phyloP scores from a whole-genome alignment of 2,888 invertebrate species.

The Plebejus melissa region DNA sequence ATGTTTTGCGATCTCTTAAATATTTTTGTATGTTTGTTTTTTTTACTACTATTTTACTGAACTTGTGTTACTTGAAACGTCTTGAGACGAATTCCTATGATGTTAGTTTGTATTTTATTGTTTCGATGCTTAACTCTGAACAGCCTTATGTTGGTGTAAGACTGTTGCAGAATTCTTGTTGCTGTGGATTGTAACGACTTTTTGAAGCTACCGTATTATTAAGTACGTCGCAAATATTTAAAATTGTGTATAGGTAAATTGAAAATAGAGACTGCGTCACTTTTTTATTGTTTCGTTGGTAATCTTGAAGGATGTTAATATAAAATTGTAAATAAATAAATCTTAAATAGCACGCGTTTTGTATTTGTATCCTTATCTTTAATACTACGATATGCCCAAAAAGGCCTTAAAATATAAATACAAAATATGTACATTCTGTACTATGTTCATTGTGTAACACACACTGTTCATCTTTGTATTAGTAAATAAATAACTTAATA shows the following conservation, averaged over 20 bases:
- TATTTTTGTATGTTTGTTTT: not conserved
- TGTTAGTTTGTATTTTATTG: conserved; percentile 21
- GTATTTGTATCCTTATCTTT: not conserved
- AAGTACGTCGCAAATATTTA: conserved; percentile 18
- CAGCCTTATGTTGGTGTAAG: conserved; percentile 9
- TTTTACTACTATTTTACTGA: conserved; percentile 15
- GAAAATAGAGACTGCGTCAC: conserved; percentile 28
- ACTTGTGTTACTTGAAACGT: conserved; percentile 12
- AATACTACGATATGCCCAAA: no score
- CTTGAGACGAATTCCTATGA: conserved; percentile 20
- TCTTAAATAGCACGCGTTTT: conserved; percentile 27
- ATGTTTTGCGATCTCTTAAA: conserved; percentile 1
- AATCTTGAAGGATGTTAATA: conserved; percentile 30
- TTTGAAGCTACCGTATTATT: conserved; percentile 20
- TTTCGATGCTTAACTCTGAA: conserved; percentile 1
- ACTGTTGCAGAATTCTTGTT: conserved; percentile 6
- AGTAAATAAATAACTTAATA: not conserved
- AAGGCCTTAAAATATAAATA: no score
- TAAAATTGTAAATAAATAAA: conserved; percentile 29
- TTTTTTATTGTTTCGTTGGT: conserved; percentile 28
- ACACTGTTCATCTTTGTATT: no score
- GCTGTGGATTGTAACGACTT: conserved; percentile 6
- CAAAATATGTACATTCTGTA: not conserved
- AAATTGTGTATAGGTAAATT: conserved; percentile 28
- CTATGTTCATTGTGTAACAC: no score